Evolutionary conservation across 1,140 invertebrate genomes (phyloP).

Genomic region (Ceratina japonica): DNA sequence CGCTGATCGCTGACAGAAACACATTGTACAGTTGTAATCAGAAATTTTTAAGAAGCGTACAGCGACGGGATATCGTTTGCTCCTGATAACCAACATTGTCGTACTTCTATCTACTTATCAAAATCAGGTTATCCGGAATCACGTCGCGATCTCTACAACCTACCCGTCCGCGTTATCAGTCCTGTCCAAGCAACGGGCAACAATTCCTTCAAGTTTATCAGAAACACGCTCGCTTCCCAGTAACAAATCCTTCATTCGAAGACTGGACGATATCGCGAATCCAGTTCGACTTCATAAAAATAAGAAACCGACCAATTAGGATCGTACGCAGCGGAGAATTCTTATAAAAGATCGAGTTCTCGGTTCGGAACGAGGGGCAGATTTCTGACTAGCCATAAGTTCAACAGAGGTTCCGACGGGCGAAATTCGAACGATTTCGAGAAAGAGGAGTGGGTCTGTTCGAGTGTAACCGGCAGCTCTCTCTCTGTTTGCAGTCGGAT

Average conservation of each 20-base stretch:
- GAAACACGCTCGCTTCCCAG: conserved; percentile 26
- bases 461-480: conserved; percentile 44
- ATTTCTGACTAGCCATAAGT: no score
- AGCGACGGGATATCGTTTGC: neutral
- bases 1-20: no score
- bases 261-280: neutral
- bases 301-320: no score
- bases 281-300: conserved; percentile 1
- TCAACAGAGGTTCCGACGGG: no score
- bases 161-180: conserved; percentile 21
- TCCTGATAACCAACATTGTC: no score
- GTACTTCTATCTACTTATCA: conserved; percentile 9
- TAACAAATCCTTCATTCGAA: conserved; percentile 18
- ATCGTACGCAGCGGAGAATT: no score
- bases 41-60: no score
- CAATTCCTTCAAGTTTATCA: conserved; percentile 37
- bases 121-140: conserved; percentile 28
- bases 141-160: conserved; percentile 35
- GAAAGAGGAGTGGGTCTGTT: neutral
- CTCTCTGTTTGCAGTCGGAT: conserved; percentile 67
- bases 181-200: neutral
- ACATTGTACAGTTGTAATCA: no score
- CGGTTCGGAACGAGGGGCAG: no score
- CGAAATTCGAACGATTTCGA: conserved; percentile 25
- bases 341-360: no score